These are phyloP conservation scores for Eriosoma lanigerum DNA, from an alignment of 1,140 invertebrate genomes.

Conservation along the genomic window DNA sequence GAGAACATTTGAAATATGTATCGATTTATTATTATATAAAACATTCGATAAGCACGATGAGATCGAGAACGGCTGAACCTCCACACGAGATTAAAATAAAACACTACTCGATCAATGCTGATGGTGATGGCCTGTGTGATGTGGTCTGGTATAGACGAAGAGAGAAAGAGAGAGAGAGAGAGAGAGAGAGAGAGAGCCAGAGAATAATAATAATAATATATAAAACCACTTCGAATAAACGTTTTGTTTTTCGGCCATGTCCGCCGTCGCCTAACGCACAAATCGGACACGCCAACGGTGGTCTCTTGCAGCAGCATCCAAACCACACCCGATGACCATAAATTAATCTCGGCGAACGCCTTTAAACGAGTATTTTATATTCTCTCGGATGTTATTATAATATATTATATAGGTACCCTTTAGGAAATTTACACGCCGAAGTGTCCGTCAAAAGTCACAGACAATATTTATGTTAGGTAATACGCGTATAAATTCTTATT, in stretches of 20 bases:
- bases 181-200: no score
- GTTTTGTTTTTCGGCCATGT: neutral
- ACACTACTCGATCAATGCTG: neutral
- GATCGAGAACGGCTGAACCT: neutral
- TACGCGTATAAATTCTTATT: no score
- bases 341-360: slow-evolving; percentile 4
- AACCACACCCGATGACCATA: slow-evolving; percentile 21
- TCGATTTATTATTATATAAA: neutral
- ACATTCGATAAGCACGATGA: neutral
- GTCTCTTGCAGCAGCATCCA: neutral
- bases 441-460: neutral
- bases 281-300: neutral
- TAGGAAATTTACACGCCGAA: no score
- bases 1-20: neutral
- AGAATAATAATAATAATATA: no score
- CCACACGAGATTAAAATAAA: slow-evolving; percentile 22
- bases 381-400: no score
- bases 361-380: neutral
- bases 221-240: slow-evolving; percentile 2
- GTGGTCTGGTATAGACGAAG: no score
- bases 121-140: no score
- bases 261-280: neutral
- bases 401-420: no score
- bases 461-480: neutral
- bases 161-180: no score